Evolutionary conservation across 2,113 vertebrate genomes (phyloP).

Genomic region (Rhynchopsitta pachyrhyncha): DNA sequence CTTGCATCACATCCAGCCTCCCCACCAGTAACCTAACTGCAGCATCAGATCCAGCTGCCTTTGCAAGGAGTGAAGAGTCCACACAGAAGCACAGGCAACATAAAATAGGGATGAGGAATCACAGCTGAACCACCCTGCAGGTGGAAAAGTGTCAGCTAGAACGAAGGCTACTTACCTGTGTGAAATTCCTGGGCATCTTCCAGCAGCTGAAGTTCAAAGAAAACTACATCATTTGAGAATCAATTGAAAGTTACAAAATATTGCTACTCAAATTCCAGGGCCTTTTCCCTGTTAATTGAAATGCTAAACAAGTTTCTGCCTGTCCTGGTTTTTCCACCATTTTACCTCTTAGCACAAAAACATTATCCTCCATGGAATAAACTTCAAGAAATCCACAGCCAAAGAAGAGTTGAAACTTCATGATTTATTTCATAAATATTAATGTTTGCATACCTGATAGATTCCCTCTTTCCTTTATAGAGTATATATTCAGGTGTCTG

Average conservation of each 20-base stretch:
- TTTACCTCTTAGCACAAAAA: constrained; percentile 45
- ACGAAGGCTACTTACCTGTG: not conserved
- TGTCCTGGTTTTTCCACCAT: constrained; percentile 43
- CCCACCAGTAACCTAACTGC: not conserved
- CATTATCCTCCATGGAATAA: constrained; percentile 51
- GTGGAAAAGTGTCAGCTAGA: not conserved
- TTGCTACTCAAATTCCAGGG: not conserved
- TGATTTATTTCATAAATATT: constrained; percentile 64
- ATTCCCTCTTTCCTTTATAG: not conserved
- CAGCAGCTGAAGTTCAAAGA: constrained; percentile 49
- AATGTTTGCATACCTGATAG: constrained; percentile 37
- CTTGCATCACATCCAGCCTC: not conserved
- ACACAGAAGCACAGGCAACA: not conserved
- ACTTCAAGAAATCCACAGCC: constrained; percentile 16
- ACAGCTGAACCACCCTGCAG: not conserved
- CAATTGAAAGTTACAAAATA: constrained; percentile 19
- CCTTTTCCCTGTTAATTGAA: constrained; percentile 43
- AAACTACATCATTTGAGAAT: constrained; percentile 32
- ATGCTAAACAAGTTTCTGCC: constrained; percentile 33
- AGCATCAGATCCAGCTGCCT: not conserved
- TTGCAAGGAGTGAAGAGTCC: not conserved
- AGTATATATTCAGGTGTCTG: not conserved
- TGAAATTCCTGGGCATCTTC: constrained; percentile 23
- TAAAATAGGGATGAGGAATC: not conserved
- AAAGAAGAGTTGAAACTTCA: constrained; percentile 3